These are phyloP conservation scores for Heliothis subflexa DNA, from an alignment of 1,140 invertebrate genomes.

Conservation along the genomic window DNA sequence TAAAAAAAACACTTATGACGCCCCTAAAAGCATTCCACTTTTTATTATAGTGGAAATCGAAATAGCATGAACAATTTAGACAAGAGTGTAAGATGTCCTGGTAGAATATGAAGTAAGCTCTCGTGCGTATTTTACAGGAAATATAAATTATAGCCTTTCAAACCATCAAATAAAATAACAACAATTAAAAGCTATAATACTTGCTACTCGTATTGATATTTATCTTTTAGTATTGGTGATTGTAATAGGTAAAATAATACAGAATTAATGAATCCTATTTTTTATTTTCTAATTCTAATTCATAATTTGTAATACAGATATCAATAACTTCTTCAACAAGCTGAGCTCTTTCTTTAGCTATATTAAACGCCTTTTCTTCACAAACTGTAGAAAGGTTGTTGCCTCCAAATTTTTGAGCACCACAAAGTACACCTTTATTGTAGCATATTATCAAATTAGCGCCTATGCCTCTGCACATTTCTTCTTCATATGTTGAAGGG, in stretches of 20 bases:
- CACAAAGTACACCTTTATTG: constrained; percentile 72
- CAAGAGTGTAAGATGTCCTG: too few relatives aligned
- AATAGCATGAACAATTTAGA: too few relatives aligned
- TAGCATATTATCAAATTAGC: constrained; percentile 76
- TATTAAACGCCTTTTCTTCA: constrained; percentile 71
- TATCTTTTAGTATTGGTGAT: too few relatives aligned
- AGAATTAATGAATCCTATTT: constrained; percentile 35
- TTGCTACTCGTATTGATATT: too few relatives aligned
- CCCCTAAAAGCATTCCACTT: too few relatives aligned
- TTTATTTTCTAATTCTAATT: constrained; percentile 52
- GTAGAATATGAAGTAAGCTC: too few relatives aligned
- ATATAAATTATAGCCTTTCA: too few relatives aligned
- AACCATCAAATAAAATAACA: too few relatives aligned
- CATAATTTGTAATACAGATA: constrained; percentile 68
- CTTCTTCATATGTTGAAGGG: constrained; percentile 80
- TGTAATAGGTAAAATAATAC: neutral
- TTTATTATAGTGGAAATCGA: too few relatives aligned
- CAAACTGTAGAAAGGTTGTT: constrained; percentile 67
- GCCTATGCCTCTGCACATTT: constrained; percentile 78
- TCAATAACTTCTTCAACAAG: constrained; percentile 73
- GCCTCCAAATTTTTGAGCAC: constrained; percentile 78
- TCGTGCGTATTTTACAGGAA: too few relatives aligned
- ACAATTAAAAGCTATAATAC: too few relatives aligned
- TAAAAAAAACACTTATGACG: too few relatives aligned
- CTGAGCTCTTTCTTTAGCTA: constrained; percentile 72